Conservation (phyloP, 2,888 invertebrate species). For the Morinoia aosen region DNA sequence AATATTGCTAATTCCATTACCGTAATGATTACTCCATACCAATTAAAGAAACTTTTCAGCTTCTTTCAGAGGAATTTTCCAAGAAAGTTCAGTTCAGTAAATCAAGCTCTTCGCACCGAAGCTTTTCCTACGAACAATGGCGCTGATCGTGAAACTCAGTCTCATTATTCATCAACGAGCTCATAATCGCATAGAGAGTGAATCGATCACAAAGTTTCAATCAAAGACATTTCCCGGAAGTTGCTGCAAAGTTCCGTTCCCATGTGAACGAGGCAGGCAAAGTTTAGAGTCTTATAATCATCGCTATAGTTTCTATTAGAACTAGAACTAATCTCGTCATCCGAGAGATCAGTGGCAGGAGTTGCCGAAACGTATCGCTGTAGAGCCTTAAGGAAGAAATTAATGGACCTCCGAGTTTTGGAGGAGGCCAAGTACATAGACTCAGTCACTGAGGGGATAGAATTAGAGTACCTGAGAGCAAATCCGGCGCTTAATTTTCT, state of each 20-base stretch:
- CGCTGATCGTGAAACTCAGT: neutral
- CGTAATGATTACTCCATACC: neutral
- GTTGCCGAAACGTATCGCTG: neutral
- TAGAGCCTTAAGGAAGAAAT: neutral
- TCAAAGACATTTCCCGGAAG: neutral
- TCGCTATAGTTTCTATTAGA: neutral
- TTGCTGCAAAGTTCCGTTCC: neutral
- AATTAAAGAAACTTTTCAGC: neutral
- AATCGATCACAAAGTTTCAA: neutral
- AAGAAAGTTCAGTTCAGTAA: neutral
- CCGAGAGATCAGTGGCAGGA: conserved; percentile 5
- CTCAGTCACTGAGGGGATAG: neutral
- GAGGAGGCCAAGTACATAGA: neutral
- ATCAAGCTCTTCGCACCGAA: neutral
- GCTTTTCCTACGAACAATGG: neutral
- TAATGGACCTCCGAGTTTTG: neutral
- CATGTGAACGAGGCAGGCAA: neutral
- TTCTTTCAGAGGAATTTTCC: neutral
- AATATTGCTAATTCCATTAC: neutral
- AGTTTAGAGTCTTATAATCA: neutral
- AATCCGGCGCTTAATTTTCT: neutral
- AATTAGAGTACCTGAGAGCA: neutral
- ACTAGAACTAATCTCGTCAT: neutral
- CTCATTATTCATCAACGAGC: neutral
- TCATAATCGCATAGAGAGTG: neutral